Evolutionary conservation across 2,113 vertebrate species (phyloP).

Genomic region (Nipponia nippon): DNA sequence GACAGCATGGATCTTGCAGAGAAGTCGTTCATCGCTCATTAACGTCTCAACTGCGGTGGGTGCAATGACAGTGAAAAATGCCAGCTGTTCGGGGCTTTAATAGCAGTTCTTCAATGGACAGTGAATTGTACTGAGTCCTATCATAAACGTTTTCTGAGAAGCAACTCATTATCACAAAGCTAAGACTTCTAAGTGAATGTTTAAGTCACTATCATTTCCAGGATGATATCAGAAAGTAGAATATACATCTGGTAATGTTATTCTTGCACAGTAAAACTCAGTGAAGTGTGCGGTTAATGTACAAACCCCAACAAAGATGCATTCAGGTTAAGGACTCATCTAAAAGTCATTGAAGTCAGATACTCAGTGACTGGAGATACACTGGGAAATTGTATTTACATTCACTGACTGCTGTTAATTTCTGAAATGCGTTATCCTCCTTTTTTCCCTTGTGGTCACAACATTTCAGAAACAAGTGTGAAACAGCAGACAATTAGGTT

Average conservation of each 20-base stretch:
- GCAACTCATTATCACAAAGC: neutral
- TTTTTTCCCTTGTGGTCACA: neutral
- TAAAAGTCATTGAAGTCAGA: neutral
- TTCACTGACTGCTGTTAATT: neutral
- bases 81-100: neutral
- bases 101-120: neutral
- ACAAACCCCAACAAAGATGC: neutral
- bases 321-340: neutral
- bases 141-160: neutral
- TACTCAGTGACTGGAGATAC: neutral
- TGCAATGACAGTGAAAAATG: neutral
- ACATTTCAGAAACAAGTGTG: neutral
- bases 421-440: neutral
- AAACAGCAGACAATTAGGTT: neutral
- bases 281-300: neutral
- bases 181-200: neutral
- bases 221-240: neutral
- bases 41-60: neutral
- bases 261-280: neutral
- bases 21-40: fast-evolving
- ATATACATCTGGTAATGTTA: neutral
- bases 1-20: neutral
- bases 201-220: neutral
- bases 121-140: neutral
- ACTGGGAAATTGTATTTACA: neutral